These are phyloP conservation scores for Bellardia bayeri DNA, from an alignment of 2,888 invertebrate genomes.

Conservation along the genomic window DNA sequence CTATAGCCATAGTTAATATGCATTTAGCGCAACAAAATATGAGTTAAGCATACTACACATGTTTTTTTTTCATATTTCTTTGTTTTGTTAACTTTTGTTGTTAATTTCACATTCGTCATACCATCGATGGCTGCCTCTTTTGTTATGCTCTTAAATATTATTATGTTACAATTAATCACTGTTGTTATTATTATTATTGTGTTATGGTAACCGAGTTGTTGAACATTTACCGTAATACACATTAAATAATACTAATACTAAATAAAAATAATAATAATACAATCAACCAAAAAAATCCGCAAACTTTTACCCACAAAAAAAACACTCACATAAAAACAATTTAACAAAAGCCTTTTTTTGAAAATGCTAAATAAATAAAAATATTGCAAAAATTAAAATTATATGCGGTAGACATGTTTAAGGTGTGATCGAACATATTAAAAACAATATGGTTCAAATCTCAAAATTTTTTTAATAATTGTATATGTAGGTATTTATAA, in stretches of 20 bases:
- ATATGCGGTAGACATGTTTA: conserved; percentile 25
- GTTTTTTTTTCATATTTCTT: conserved; percentile 6
- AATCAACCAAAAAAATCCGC: not conserved
- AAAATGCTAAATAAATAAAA: conserved; percentile 24
- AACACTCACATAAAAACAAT: not conserved
- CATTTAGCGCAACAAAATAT: conserved; percentile 31
- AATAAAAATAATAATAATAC: conserved; percentile 1
- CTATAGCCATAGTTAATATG: conserved; percentile 29
- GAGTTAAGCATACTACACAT: conserved; percentile 2
- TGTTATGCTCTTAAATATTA: conserved; percentile 45
- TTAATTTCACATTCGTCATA: conserved; percentile 31
- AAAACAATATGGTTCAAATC: conserved; percentile 24
- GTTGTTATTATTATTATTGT: conserved; percentile 28
- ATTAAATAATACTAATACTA: conserved; percentile 57
- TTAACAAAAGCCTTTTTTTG: conserved; percentile 20
- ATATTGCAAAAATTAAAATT: conserved; percentile 25
- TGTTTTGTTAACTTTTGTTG: conserved; percentile 26
- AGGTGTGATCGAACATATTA: conserved; percentile 56
- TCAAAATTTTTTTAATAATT: not conserved
- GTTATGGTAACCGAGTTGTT: conserved; percentile 49
- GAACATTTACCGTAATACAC: conserved; percentile 51
- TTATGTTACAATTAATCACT: conserved; percentile 58
- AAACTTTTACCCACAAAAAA: conserved; percentile 41
- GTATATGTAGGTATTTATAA: not conserved
- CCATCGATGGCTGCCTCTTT: conserved; percentile 4